phyloP scores from a whole-genome alignment of 2,113 vertebrate species.

The Trochalopteron elliotii region DNA sequence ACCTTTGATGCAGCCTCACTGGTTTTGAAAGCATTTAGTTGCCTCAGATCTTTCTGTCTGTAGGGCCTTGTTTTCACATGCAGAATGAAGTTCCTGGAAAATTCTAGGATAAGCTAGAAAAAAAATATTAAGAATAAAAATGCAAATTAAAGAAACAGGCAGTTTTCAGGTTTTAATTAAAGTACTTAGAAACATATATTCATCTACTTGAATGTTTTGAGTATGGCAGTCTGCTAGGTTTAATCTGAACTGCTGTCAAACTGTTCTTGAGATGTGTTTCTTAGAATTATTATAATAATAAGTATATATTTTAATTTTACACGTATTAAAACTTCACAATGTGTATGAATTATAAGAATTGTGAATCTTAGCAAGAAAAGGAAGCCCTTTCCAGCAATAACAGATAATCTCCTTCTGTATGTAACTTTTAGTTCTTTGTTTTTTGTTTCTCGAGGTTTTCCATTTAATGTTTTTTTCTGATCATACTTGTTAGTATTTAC shows the following conservation, averaged over 20 bases:
- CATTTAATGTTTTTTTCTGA: background rate
- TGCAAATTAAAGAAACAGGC: background rate
- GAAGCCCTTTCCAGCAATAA: background rate
- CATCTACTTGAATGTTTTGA: constrained; percentile 16
- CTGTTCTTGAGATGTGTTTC: constrained; percentile 29
- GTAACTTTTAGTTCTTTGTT: background rate
- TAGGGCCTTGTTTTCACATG: constrained; percentile 15
- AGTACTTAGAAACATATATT: background rate
- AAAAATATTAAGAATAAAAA: constrained; percentile 20
- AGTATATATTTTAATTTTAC: constrained; percentile 28
- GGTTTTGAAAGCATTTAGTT: background rate
- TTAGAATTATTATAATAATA: background rate
- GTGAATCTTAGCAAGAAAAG: constrained; percentile 17
- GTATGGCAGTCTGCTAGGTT: background rate
- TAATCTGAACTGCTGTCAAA: constrained; percentile 41
- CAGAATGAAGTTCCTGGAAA: constrained; percentile 19
- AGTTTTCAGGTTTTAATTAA: constrained; percentile 41
- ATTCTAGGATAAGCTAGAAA: constrained; percentile 41
- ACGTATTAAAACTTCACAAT: constrained; percentile 21
- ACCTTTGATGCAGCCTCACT: background rate
- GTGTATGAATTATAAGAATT: constrained; percentile 22
- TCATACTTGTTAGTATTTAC: background rate
- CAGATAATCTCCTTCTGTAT: background rate
- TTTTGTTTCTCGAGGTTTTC: background rate
- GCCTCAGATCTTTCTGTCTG: background rate